phyloP scores from a whole-genome alignment of 2,797 vertebrate species.

The Microctenopoma lineatum region DNA sequence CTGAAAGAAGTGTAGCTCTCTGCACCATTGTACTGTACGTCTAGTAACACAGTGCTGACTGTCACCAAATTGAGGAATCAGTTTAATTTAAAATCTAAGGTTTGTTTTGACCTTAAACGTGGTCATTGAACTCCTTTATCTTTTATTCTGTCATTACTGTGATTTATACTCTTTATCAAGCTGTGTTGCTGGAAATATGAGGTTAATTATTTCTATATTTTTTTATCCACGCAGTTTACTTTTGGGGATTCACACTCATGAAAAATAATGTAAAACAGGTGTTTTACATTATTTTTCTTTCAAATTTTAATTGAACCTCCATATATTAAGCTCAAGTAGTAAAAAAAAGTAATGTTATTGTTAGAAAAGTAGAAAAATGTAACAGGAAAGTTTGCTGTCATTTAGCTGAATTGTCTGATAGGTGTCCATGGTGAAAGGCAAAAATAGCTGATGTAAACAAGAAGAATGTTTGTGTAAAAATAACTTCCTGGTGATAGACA shows the following conservation, averaged over 20 bases:
- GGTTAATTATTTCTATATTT: background rate
- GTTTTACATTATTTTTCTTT: background rate
- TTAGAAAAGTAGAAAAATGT: background rate
- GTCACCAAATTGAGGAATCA: slow-evolving; percentile 1
- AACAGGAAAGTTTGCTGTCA: background rate
- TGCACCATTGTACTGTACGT: slow-evolving; percentile 23
- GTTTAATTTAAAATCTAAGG: too few species aligned
- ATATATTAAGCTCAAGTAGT: background rate
- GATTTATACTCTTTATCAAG: background rate
- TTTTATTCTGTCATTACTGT: background rate
- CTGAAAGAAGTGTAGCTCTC: slow-evolving; percentile 21
- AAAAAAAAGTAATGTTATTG: background rate
- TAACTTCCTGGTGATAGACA: slow-evolving; percentile 14
- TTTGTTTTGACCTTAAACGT: background rate
- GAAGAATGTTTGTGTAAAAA: background rate
- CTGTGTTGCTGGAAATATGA: background rate
- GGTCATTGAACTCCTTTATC: background rate
- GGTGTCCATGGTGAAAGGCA: slow-evolving; percentile 10
- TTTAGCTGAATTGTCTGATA: slow-evolving; percentile 6
- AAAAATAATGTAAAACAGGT: background rate
- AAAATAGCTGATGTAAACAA: background rate
- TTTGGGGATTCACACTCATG: background rate
- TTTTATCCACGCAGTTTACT: background rate
- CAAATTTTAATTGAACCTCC: background rate
- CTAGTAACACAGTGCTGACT: slow-evolving; percentile 20